Conservation (phyloP, 2,113 vertebrate species). For the Zosterops hypoxanthus region DNA sequence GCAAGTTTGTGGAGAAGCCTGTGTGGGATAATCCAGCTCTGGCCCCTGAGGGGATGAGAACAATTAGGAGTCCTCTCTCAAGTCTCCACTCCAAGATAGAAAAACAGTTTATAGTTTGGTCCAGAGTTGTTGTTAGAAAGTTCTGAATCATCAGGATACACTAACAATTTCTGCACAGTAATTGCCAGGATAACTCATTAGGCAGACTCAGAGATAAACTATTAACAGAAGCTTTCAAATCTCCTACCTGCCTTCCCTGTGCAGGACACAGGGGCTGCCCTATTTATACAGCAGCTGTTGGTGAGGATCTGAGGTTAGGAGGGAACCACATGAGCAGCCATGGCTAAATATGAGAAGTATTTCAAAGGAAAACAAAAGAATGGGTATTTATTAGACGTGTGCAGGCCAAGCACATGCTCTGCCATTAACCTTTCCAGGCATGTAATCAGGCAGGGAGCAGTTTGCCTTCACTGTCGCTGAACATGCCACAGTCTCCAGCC, state of each 20-base stretch:
- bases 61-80: conserved; percentile 58
- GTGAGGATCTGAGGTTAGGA: background rate
- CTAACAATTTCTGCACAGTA: conserved; percentile 39
- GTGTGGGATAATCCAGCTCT: conserved; percentile 52
- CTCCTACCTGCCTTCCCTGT: conserved; percentile 25
- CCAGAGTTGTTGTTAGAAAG: conserved; percentile 55
- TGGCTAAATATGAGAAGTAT: background rate
- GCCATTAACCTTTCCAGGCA: background rate
- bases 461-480: background rate
- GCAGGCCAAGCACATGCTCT: background rate
- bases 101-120: conserved; percentile 62
- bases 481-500: background rate
- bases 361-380: conserved; percentile 1
- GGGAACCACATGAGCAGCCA: background rate
- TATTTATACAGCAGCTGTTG: accelerated
- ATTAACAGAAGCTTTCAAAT: conserved; percentile 25
- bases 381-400: background rate
- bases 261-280: background rate
- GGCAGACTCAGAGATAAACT: conserved; percentile 4
- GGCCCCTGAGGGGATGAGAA: conserved; percentile 41
- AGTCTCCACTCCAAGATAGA: conserved; percentile 62
- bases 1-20: conserved; percentile 30
- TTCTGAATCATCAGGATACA: conserved; percentile 60
- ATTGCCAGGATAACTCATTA: conserved; percentile 29
- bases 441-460: background rate